Base-by-base conservation (phyloP, 2,797 vertebrate species). In the Melanotaenia nigrans region DNA sequence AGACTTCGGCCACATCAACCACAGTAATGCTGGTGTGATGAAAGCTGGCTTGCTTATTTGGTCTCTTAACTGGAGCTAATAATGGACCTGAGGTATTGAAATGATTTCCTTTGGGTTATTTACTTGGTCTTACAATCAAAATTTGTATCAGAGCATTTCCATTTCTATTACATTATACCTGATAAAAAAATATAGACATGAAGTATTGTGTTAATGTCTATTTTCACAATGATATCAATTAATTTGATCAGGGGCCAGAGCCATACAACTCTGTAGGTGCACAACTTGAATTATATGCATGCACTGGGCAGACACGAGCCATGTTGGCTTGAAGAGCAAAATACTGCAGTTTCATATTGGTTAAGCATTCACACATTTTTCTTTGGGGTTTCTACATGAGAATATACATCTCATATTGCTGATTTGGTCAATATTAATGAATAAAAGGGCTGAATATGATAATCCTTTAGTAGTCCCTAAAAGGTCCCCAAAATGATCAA, bases 21-120 rank as follows among this genome's bases (percentile, higher is more conserved):
- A 5, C 58, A 69, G 54, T 47, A 13, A 66, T 61, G 24, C 30
- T 5, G 16, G 0, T 56, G 2, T 60, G 36, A 65, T 69, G 38
- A 71, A 38, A 61, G 13, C 22, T 25, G 38, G 12, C 35, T 49
- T 30, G 4, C 40, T 63, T 22, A 60, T 49, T 33, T 28, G 24
- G 55, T 68, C 0, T 67, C 58, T 68, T 10, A 53, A 22, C 49
- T 68, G 25, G 60, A 75, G 45, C 53, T 32, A 11, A 18, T 51
- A 35, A 45, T 68, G 45, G 45, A 56, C 38, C 10, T 10, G 8
- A 75, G 35, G 22, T 40, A 28, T n/a, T 11, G 1, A 18, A 38
- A 61, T 30, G 3, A 66, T 51, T 51, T 51, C 47, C 9, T 22
- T 24, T 51, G 47, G 47, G 47, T 51, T 51, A 22, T 51, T 22